Evolutionary conservation across 2,888 invertebrate genomes (phyloP).

Genomic region (Cistogaster globosa): DNA sequence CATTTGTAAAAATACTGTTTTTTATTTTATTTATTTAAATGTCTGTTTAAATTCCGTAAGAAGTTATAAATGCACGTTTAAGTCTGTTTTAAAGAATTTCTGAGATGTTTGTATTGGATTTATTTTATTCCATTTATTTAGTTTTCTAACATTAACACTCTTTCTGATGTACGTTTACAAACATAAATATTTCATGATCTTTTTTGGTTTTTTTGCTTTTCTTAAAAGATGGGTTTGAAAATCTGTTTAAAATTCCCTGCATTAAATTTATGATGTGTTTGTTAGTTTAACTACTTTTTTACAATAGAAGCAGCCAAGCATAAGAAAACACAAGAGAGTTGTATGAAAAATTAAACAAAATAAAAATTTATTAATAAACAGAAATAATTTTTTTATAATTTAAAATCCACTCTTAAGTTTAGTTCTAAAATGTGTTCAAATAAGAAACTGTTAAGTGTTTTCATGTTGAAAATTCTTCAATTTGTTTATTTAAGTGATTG

Average conservation of each 20-base stretch:
- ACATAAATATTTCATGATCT: conserved; percentile 40
- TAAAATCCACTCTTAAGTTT: too few relatives aligned
- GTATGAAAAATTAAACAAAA: not conserved
- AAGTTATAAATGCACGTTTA: not conserved
- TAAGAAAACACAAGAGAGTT: not conserved
- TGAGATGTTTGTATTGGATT: conserved; percentile 30
- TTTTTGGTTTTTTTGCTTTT: conserved; percentile 10
- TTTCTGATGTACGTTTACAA: conserved; percentile 20
- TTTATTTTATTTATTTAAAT: conserved; percentile 3
- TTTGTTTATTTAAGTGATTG: too few relatives aligned
- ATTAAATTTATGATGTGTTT: conserved; percentile 35
- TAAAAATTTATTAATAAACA: not conserved
- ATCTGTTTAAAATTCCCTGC: conserved; percentile 34
- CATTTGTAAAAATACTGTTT: not conserved
- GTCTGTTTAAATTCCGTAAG: conserved; percentile 34
- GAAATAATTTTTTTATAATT: too few relatives aligned
- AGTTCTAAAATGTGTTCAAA: too few relatives aligned
- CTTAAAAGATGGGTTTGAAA: conserved; percentile 10
- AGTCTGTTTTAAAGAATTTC: conserved; percentile 12
- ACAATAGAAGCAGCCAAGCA: not conserved
- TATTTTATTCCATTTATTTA: not conserved
- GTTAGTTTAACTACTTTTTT: conserved; percentile 9
- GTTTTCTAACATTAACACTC: not conserved
- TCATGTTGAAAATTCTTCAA: too few relatives aligned
- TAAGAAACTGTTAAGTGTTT: too few relatives aligned